phyloP scores from a whole-genome alignment of 2,888 invertebrate species.

The Hermaeophaga mercurialis region DNA sequence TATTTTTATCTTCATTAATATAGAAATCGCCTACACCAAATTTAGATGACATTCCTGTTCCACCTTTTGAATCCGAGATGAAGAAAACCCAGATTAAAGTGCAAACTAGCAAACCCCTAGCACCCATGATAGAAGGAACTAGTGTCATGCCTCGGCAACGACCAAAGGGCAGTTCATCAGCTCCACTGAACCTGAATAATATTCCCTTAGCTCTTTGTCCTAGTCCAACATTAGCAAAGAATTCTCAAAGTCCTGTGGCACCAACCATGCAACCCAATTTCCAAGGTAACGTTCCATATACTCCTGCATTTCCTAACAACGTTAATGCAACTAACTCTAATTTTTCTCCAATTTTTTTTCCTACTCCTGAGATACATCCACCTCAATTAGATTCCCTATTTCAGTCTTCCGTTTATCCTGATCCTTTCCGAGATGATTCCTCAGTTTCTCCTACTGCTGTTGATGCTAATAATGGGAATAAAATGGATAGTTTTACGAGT shows the following conservation, averaged over 20 bases:
- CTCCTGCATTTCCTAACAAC: conserved; percentile 37
- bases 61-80: conserved; percentile 73
- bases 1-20: conserved; percentile 37
- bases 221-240: conserved; percentile 59
- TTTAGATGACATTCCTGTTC: conserved; percentile 67
- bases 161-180: conserved; percentile 69
- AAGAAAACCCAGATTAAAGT: conserved; percentile 62
- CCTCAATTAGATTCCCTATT: conserved; percentile 66
- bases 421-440: conserved; percentile 69
- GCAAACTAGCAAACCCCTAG: conserved; percentile 51
- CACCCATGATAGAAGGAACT: conserved; percentile 69
- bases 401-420: conserved; percentile 70
- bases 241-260: conserved; percentile 53
- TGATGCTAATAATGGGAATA: conserved; percentile 37
- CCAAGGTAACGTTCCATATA: conserved; percentile 38
- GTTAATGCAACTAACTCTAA: conserved; percentile 23
- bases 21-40: conserved; percentile 71
- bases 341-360: conserved; percentile 37
- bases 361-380: conserved; percentile 44
- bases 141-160: conserved; percentile 83
- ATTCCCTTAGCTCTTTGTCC: conserved; percentile 62
- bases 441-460: conserved; percentile 38
- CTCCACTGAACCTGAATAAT: conserved; percentile 55
- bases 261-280: conserved; percentile 32
- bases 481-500: conserved; percentile 35